phyloP scores from a whole-genome alignment of 2,113 vertebrate genomes.

The Gymnobelideus leadbeateri region DNA sequence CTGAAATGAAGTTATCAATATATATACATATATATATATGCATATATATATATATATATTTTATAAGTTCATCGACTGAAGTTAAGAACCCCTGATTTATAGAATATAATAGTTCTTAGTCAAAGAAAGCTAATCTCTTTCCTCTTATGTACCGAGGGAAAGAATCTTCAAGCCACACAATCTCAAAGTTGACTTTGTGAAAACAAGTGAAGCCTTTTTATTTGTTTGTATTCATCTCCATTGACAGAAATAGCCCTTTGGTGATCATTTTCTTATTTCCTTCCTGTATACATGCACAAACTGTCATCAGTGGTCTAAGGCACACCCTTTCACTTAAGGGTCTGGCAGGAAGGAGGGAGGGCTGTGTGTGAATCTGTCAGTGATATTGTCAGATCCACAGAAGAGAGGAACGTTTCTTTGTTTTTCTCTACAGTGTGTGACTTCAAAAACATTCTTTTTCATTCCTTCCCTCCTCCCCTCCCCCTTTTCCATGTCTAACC shows the following conservation, averaged over 20 bases:
- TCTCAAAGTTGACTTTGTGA: neutral
- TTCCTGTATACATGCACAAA: conserved; percentile 7
- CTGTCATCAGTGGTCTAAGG: neutral
- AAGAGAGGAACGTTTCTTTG: neutral
- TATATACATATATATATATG: neutral
- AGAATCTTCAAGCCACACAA: neutral
- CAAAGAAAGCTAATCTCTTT: neutral
- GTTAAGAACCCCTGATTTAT: neutral
- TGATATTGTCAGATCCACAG: neutral
- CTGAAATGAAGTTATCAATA: neutral
- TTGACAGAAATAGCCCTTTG: conserved; percentile 39
- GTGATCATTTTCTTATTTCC: conserved; percentile 31
- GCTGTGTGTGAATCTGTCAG: neutral
- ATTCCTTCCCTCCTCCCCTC: neutral
- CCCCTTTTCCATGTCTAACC: neutral
- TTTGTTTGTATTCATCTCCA: conserved; percentile 12
- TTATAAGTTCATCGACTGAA: neutral
- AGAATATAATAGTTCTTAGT: neutral
- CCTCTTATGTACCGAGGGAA: neutral
- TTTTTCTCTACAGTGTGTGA: neutral
- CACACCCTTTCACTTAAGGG: neutral
- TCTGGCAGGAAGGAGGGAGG: neutral
- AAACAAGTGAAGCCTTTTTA: neutral
- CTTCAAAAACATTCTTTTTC: neutral
- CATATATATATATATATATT: neutral